Evolutionary conservation across 2,888 invertebrate genomes (phyloP).

Genomic region (Lamproptera curius): DNA sequence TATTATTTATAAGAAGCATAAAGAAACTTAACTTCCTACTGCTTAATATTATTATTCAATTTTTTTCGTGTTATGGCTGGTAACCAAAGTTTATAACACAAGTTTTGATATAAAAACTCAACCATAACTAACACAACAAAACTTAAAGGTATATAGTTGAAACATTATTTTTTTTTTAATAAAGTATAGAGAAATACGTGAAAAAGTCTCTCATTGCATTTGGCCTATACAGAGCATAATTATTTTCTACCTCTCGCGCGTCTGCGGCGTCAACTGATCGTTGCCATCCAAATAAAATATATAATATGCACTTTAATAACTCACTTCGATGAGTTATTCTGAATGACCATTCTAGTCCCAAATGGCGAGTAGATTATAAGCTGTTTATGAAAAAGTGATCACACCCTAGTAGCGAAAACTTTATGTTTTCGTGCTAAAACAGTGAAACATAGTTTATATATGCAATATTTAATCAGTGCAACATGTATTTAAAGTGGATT

Average conservation of each 20-base stretch:
- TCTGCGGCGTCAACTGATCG: constrained; percentile 17
- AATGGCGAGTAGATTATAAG: constrained; percentile 23
- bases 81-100: too few relatives aligned
- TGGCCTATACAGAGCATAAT: too few relatives aligned
- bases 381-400: constrained; percentile 21
- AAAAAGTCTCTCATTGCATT: too few relatives aligned
- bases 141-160: too few relatives aligned
- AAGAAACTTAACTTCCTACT: too few relatives aligned
- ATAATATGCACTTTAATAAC: constrained; percentile 22
- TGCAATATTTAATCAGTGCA: constrained; percentile 29
- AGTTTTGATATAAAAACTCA: too few relatives aligned
- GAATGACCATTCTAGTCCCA: constrained; percentile 27
- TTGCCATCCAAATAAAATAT: constrained; percentile 19
- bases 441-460: neutral
- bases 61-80: too few relatives aligned
- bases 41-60: too few relatives aligned
- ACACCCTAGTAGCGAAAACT: neutral
- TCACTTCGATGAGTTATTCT: constrained; percentile 27
- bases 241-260: constrained; percentile 1
- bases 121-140: too few relatives aligned
- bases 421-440: neutral
- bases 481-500: constrained; percentile 51
- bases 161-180: too few relatives aligned
- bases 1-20: too few relatives aligned
- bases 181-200: too few relatives aligned